Conservation (phyloP, 2,113 vertebrate species). For the Verasper variegatus region DNA sequence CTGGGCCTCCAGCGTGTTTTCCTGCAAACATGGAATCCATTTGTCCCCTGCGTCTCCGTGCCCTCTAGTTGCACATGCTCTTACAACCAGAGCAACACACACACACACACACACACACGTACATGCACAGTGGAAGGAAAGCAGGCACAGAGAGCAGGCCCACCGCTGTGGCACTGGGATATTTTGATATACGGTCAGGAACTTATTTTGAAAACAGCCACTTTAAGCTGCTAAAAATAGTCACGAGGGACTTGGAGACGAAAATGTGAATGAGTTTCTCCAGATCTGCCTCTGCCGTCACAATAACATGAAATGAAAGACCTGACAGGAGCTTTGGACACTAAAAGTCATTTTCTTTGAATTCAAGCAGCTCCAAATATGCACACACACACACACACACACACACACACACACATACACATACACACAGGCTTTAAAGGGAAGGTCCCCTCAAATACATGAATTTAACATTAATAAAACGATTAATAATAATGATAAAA, state of each 20-base stretch:
- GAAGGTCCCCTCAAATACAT: not conserved
- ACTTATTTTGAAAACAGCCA: constrained; percentile 69
- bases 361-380: too few relatives aligned
- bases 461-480: not conserved
- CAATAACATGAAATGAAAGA: constrained; percentile 46
- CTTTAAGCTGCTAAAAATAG: constrained; percentile 75
- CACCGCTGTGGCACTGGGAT: constrained; percentile 54
- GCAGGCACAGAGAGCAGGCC: constrained; percentile 48
- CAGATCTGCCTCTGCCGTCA: constrained; percentile 29
- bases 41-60: constrained; percentile 73
- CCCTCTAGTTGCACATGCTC: constrained; percentile 69
- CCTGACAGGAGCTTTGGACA: not conserved
- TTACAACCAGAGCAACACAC: constrained; percentile 50
- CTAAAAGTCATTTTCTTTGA: too few relatives aligned
- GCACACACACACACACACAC: not conserved
- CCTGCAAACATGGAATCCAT: constrained; percentile 85
- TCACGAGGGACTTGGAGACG: constrained; percentile 38
- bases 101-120: constrained; percentile 35
- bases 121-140: constrained; percentile 46
- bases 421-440: constrained; percentile 15
- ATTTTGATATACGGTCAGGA: constrained; percentile 69
- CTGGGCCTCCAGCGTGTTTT: constrained; percentile 78
- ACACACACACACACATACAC: not conserved
- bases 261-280: constrained; percentile 58
- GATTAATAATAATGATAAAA: too few relatives aligned